Base-by-base conservation (phyloP, 2,888 invertebrate species). In the Yponomeuta malinellus region DNA sequence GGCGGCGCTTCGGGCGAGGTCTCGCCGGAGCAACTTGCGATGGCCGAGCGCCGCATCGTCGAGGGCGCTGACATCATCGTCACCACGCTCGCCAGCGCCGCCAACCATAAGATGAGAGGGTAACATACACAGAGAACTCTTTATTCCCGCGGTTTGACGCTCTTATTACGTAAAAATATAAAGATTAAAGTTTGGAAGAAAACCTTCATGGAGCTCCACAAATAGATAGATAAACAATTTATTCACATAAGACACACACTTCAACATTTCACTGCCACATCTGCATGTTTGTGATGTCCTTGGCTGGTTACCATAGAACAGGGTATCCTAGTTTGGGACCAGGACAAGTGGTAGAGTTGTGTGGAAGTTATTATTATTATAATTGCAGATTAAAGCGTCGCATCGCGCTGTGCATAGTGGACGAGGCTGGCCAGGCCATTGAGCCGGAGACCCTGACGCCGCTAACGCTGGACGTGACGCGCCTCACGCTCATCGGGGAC, bases 371-470 rank as follows among this genome's bases (percentile, higher is more conserved):
- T n/a, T 63, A 4, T 15, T n/a, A 37, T 63, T n/a, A 8, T 68
- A 23, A 59, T 65, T 69, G 1, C 76, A 92, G 92, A 10, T 71
- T 91, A 69, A 88, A 83, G 72, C 82, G 87, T 4, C 86, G 87
- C 70, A 87, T 92, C 74, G 93, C 94, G 69, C 91, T 95, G 72
- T 97, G 97, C 77, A 95, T 97, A 71, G 93, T 97, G 71, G 97
- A 97, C 85, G 97, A 98, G 89, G 97, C 98, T 31, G 96, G 97
- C 0, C 97, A 97, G 81, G 96, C 96, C 74, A 95, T 94, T 63
- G 98, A 98, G 84, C 94, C 96, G 1, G 97, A 97, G 86, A 94
- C 95, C 2, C 87, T 98, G 74, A 94, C 97, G 74, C 98, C 98
- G 0, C 90, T 98, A 67, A 93, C 95, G 79, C 94, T 97, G 74